Evolutionary conservation across 2,888 invertebrate genomes (phyloP), one percentile per base, ranked within the genome.

Genomic region (Buathra laborator): DNA sequence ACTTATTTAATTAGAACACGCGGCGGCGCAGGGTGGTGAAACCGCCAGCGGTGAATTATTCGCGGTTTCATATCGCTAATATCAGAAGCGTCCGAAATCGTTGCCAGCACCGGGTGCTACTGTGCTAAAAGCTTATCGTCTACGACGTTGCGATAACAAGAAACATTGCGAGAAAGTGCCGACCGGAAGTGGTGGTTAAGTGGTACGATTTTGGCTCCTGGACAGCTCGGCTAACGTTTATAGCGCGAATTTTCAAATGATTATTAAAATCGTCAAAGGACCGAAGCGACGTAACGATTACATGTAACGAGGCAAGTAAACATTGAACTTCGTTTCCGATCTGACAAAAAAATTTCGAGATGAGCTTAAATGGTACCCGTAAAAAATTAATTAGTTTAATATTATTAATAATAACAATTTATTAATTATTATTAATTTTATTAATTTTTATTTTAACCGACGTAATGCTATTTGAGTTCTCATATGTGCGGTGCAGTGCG

Each of bases 101-200:
- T 84, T 80, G 83, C 80, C 80, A 84, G 76, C 83, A 80, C 66
- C 83, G 80, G 80, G 56, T 76, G 80, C 80, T 59, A 44, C 66
- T 29, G 53, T 43, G 64, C 76, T 75, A 67, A 80, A 84, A 71
- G 67, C 67, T 67, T 76, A 67, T 67, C 70, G 64, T 71, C 75
- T 44, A 56, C 75, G 83, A 68, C 72, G 79, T 79, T 79, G 48
- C 70, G 56, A 74, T 78, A 75, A 59, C 70, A 80, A 75, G 79
- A 80, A 83, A 66, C 48, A 83, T 83, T 19, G 74, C 79, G 70
- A 53, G 44, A 37, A 53, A 68, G 68, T 32, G 75, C 64, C 43
- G 70, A 37, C 70, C 64, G 70, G 32, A 80, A 75, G 83, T 83
- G 80, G 75, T 37, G 46, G 75, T 64, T 75, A 71, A 83, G 74